Conservation (phyloP, 2,797 vertebrate species). For the Anabas testudineus region DNA sequence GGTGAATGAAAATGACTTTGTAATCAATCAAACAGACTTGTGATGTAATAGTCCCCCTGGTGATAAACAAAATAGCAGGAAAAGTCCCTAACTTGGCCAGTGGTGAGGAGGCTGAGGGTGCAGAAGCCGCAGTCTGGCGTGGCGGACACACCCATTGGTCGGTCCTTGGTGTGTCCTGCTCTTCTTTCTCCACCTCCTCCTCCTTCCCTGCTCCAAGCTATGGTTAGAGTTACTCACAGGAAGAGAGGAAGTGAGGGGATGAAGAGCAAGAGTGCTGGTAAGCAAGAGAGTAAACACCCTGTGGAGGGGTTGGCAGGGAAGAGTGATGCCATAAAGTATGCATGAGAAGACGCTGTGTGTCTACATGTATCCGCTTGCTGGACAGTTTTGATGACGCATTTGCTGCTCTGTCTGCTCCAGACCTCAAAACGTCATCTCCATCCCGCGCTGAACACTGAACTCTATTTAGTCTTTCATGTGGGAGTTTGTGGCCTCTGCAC, state of each 20-base stretch:
- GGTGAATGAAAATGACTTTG: conserved; percentile 60
- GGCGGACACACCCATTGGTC: conserved; percentile 79
- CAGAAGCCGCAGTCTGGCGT: conserved; percentile 76
- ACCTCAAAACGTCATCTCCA: conserved; percentile 78
- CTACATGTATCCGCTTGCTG: conserved; percentile 39
- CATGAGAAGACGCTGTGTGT: conserved; percentile 50
- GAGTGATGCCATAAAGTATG: conserved; percentile 52
- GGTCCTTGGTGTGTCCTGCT: conserved; percentile 66
- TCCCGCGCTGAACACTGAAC: conserved; percentile 50
- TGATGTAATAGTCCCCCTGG: conserved; percentile 60
- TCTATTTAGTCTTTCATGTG: conserved; percentile 75
- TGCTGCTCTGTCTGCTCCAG: conserved; percentile 73
- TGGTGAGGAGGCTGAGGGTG: conserved; percentile 59
- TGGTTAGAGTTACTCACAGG: conserved; percentile 78
- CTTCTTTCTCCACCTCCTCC: conserved; percentile 52
- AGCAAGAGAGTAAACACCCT: conserved; percentile 66
- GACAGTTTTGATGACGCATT: conserved; percentile 78
- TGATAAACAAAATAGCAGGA: conserved; percentile 73
- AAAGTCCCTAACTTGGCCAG: conserved; percentile 71
- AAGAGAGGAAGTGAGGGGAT: conserved; percentile 63
- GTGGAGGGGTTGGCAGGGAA: conserved; percentile 71
- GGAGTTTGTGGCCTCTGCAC: conserved; percentile 61
- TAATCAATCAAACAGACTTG: conserved; percentile 49
- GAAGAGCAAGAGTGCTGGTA: conserved; percentile 48
- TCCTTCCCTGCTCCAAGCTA: conserved; percentile 51